phyloP scores from a whole-genome alignment of 2,113 vertebrate genomes.

The Erinaceus europaeus region DNA sequence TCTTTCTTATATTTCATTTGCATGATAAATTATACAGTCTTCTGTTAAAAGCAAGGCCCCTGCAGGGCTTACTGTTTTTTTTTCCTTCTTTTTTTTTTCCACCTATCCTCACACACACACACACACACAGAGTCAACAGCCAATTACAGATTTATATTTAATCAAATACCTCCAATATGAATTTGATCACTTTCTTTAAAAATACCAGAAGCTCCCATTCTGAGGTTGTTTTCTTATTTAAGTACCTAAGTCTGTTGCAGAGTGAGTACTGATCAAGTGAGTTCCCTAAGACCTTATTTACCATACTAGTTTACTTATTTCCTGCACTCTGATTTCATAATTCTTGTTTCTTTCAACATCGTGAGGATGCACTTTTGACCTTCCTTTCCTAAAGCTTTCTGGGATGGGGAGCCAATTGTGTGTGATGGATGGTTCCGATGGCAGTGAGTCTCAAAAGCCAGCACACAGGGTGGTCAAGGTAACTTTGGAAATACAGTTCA shows the following conservation, averaged over 20 bases:
- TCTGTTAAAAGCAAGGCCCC: slow-evolving; percentile 1
- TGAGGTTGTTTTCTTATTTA: background rate
- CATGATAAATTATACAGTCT: slow-evolving; percentile 31
- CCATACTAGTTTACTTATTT: background rate
- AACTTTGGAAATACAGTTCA: slow-evolving; percentile 8
- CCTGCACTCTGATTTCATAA: slow-evolving; percentile 58
- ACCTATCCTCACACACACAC: background rate
- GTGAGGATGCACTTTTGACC: slow-evolving; percentile 37
- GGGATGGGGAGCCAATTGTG: background rate
- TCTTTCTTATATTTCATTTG: slow-evolving; percentile 33
- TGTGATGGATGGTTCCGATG: background rate
- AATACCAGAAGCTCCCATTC: background rate
- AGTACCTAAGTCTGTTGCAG: background rate
- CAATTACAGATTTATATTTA: slow-evolving; percentile 9
- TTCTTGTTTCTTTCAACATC: background rate
- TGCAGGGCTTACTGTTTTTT: background rate
- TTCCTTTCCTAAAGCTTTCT: slow-evolving; percentile 11
- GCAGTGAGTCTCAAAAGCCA: background rate
- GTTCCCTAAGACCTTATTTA: slow-evolving; percentile 4
- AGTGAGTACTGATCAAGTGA: background rate
- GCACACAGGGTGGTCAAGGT: background rate
- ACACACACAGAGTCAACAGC: too few species aligned
- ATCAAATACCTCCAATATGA: background rate
- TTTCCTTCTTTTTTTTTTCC: background rate
- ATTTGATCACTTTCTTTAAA: slow-evolving; percentile 24